These are phyloP conservation scores for Petrocephalus microphthalmus DNA, from an alignment of 2,113 vertebrate species.

Conservation along the genomic window DNA sequence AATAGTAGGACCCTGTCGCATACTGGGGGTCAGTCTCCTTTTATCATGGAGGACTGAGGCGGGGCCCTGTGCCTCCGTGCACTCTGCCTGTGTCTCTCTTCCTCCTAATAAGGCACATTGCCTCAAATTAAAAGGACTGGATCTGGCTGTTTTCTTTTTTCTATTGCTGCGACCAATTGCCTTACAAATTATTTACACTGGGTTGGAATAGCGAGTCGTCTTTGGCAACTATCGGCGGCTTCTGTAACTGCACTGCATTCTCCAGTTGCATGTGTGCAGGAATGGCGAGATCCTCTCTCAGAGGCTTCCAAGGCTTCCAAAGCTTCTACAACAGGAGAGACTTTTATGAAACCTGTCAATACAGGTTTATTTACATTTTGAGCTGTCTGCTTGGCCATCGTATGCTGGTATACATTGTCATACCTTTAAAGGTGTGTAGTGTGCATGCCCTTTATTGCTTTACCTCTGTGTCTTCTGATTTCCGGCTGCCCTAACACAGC, in stretches of 20 bases:
- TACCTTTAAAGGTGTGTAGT: background rate
- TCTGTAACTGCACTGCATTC: conserved; percentile 56
- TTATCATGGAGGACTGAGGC: conserved; percentile 43
- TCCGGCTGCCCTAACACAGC: background rate
- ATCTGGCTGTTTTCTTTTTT: conserved; percentile 37
- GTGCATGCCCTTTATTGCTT: background rate
- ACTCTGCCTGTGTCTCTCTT: conserved; percentile 36
- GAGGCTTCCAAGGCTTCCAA: background rate
- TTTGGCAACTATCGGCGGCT: conserved; percentile 55
- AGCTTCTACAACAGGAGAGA: background rate
- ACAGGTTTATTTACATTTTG: background rate
- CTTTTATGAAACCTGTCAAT: background rate
- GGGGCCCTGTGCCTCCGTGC: conserved; percentile 33
- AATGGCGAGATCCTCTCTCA: background rate
- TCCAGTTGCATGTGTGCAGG: conserved; percentile 49
- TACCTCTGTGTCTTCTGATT: background rate
- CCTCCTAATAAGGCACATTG: conserved; percentile 31
- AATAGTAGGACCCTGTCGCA: conserved; percentile 33
- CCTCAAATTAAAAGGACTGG: conserved; percentile 25
- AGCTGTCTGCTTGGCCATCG: background rate
- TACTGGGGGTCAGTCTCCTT: conserved; percentile 48
- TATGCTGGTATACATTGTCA: background rate
- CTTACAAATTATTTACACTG: conserved; percentile 64
- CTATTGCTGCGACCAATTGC: conserved; percentile 54
- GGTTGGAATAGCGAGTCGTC: conserved; percentile 54